Evolutionary conservation across 2,113 vertebrate genomes (phyloP).

Genomic region (Stictonetta naevosa): DNA sequence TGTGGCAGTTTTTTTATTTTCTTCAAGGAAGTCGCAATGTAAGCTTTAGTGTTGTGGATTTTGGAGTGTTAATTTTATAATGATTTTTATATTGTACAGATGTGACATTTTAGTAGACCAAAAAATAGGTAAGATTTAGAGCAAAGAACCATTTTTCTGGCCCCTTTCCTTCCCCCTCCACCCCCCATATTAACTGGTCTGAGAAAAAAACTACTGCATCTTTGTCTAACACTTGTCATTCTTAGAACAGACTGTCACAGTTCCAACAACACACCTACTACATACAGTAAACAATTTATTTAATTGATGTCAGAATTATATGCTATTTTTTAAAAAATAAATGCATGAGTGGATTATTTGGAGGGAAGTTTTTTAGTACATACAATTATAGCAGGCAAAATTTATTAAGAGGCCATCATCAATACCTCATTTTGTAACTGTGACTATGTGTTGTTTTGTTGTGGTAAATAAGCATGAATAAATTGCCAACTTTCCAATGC

Average conservation of each 20-base stretch:
- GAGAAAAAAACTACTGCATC: neutral
- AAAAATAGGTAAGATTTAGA: neutral
- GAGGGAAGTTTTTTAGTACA: neutral
- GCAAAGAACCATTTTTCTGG: neutral
- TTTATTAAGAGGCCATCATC: neutral
- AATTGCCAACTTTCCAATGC: neutral
- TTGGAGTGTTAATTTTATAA: neutral
- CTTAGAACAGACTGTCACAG: neutral
- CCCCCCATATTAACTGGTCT: neutral
- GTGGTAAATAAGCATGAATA: neutral
- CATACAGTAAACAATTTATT: neutral
- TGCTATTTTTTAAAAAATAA: neutral
- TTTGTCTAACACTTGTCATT: neutral
- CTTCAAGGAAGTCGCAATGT: neutral
- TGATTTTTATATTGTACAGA: neutral
- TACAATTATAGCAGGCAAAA: neutral
- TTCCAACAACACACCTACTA: neutral
- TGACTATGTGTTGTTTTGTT: neutral
- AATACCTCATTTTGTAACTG: neutral
- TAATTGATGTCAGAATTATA: slow-evolving; percentile 7
- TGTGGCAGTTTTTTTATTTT: neutral
- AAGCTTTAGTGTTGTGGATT: neutral
- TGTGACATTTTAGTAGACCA: neutral
- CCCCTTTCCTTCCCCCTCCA: neutral
- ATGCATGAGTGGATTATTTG: neutral